These are phyloP conservation scores for Melitaea athalia DNA, from an alignment of 2,888 invertebrate species.

Conservation along the genomic window DNA sequence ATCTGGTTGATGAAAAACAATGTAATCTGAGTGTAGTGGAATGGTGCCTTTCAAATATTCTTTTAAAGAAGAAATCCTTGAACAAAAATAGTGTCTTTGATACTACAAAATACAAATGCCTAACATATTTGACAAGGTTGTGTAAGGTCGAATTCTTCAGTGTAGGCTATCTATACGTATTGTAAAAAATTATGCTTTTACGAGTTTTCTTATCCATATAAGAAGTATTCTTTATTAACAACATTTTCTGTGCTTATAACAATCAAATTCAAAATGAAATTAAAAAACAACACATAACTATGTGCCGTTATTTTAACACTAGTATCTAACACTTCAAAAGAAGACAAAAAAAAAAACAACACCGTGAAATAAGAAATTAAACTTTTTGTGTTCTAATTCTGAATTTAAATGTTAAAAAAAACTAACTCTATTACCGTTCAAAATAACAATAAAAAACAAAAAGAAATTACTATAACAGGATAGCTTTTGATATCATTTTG, in stretches of 20 bases:
- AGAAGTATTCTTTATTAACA: not conserved
- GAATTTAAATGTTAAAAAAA: too few relatives aligned
- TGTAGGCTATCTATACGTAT: not conserved
- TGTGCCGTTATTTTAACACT: too few relatives aligned
- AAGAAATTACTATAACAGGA: not conserved
- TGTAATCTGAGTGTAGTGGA: not conserved
- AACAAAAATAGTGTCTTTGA: conserved; percentile 8
- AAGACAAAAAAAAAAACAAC: too few relatives aligned
- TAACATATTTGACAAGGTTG: conserved; percentile 27
- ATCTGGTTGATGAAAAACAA: too few relatives aligned
- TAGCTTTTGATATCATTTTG: not conserved
- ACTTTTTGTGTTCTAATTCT: too few relatives aligned
- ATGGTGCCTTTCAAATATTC: conserved; percentile 9
- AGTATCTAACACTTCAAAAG: too few relatives aligned
- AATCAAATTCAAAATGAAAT: not conserved
- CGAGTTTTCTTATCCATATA: not conserved
- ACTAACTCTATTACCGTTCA: not conserved
- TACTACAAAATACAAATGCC: conserved; percentile 9
- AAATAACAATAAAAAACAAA: not conserved
- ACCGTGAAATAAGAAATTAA: too few relatives aligned
- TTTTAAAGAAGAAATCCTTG: conserved; percentile 10
- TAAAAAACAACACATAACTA: not conserved
- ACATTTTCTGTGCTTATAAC: not conserved
- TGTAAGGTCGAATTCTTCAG: conserved; percentile 23
- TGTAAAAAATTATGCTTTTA: not conserved